phyloP scores from a whole-genome alignment of 2,113 vertebrate species.

The Python bivittatus region DNA sequence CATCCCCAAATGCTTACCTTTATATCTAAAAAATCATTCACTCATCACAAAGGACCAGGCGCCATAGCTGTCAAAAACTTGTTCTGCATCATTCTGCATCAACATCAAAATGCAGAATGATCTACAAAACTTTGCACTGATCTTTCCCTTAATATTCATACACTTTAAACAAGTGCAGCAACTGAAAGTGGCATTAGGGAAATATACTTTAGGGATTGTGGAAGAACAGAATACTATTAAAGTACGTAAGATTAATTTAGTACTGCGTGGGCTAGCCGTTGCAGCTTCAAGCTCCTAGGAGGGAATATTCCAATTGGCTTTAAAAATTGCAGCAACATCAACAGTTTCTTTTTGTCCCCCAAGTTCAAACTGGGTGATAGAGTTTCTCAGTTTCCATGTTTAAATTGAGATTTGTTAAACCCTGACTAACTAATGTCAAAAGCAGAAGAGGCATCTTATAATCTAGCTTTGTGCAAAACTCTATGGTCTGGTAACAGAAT shows the following conservation, averaged over 20 bases:
- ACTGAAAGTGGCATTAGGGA: not conserved
- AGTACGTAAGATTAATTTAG: not conserved
- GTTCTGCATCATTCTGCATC: not conserved
- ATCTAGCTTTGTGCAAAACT: not conserved
- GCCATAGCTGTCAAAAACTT: not conserved
- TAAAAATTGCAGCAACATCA: not conserved
- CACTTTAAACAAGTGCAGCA: not conserved
- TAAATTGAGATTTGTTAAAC: not conserved
- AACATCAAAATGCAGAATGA: not conserved
- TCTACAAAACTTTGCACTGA: not conserved
- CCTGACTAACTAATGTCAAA: not conserved
- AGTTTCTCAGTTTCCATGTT: not conserved
- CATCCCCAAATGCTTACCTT: not conserved
- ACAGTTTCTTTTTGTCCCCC: not conserved
- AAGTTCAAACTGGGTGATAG: too few relatives aligned
- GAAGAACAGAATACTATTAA: not conserved
- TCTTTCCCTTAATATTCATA: not conserved
- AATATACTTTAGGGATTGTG: not conserved
- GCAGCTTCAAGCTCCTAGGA: not conserved
- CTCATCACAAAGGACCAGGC: conserved; percentile 23
- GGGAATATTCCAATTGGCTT: not conserved
- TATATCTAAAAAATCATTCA: conserved; percentile 2
- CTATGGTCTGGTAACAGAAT: not conserved
- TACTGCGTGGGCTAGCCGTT: not conserved
- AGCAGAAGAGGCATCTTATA: not conserved